phyloP scores from a whole-genome alignment of 92 coral and sea anemone species.

The Porites rus region DNA sequence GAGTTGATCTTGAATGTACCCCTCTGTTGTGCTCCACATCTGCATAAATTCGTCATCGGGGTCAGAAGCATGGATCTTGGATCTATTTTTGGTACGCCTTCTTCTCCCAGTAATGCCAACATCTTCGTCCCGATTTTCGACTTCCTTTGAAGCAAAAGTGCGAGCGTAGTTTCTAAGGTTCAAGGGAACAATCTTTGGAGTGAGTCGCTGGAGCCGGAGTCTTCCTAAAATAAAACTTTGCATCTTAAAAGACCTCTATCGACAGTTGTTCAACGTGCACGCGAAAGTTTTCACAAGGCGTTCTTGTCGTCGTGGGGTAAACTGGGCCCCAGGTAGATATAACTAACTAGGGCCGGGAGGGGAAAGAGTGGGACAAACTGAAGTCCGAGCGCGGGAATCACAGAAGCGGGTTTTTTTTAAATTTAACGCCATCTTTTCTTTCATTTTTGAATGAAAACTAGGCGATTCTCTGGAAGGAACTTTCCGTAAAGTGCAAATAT shows the following conservation, averaged over 20 bases:
- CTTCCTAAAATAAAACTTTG: neutral
- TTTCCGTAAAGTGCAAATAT: no score
- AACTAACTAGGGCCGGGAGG: no score
- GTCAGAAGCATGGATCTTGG: slow-evolving; percentile 19
- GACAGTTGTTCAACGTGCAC: neutral
- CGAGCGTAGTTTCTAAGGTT: neutral
- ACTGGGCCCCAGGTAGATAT: slow-evolving; percentile 7
- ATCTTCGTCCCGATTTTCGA: neutral
- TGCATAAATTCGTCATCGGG: slow-evolving; percentile 81
- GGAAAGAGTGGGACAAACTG: no score
- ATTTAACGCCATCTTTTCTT: no score
- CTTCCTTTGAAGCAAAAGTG: slow-evolving; percentile 22
- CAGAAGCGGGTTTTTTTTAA: no score
- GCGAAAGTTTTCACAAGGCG: slow-evolving; percentile 35
- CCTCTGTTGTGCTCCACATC: slow-evolving; percentile 80
- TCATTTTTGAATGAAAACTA: no score
- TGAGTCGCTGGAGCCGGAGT: neutral
- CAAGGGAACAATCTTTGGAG: neutral
- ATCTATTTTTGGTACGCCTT: slow-evolving; percentile 26
- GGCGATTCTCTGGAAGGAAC: no score
- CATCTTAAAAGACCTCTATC: neutral
- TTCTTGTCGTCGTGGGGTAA: neutral
- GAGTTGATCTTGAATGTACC: slow-evolving; percentile 52
- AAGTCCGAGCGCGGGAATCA: no score
- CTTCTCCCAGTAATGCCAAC: slow-evolving; percentile 12